These are phyloP conservation scores for Drosophila nebulosa DNA, from an alignment of 1,140 invertebrate species.

Conservation along the genomic window DNA sequence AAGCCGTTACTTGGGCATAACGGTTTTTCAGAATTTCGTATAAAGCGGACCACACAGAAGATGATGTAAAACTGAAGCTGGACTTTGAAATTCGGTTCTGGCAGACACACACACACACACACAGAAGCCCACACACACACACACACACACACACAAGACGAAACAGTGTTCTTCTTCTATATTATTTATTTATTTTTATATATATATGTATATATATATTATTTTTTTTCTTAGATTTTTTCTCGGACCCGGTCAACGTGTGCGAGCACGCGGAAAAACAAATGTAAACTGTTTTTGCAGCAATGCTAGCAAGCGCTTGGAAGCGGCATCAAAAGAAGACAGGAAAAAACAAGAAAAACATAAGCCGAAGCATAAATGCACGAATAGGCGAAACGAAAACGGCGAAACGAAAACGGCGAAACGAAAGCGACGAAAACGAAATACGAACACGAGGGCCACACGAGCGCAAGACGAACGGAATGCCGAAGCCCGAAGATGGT, in stretches of 20 bases:
- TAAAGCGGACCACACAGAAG: not conserved
- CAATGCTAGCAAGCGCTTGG: conserved; percentile 48
- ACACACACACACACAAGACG: conserved; percentile 16
- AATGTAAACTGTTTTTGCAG: conserved; percentile 81
- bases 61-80: not conserved
- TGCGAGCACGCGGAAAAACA: conserved; percentile 81
- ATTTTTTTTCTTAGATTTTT: not conserved
- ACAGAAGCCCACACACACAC: conserved; percentile 15
- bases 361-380: conserved; percentile 10
- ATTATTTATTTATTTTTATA: too few relatives aligned
- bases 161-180: not conserved
- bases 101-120: conserved; percentile 1
- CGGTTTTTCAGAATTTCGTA: not conserved
- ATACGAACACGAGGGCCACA: not conserved
- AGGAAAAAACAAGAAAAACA: conserved; percentile 9
- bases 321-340: conserved; percentile 16
- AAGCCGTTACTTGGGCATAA: not conserved
- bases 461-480: not conserved
- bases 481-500: not conserved
- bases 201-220: too few relatives aligned
- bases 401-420: too few relatives aligned
- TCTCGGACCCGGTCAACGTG: conserved; percentile 73
- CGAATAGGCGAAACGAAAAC: not conserved
- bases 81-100: not conserved
- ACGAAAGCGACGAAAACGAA: too few relatives aligned